phyloP scores from a whole-genome alignment of 2,888 invertebrate species.

The Troglohyphantes excavatus region DNA sequence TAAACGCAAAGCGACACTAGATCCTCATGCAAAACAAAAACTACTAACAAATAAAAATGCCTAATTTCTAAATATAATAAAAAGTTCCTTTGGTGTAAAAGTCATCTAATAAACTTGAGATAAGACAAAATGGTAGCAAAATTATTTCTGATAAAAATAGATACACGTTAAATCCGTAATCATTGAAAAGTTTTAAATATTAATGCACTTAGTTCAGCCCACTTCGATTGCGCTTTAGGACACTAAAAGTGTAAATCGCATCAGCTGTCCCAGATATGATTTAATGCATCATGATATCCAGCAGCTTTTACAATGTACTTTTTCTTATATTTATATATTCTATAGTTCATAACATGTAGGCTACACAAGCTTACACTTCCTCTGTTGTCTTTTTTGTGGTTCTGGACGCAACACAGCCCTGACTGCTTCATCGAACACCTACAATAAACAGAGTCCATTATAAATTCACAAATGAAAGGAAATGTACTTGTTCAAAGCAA shows the following conservation, averaged over 20 bases:
- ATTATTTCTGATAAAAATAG: neutral
- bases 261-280: constrained; percentile 50
- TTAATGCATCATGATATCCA: constrained; percentile 45
- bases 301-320: constrained; percentile 49
- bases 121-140: neutral
- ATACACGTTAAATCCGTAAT: neutral
- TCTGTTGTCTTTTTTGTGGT: constrained; percentile 77
- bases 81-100: neutral
- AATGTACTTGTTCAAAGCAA: neutral
- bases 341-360: constrained; percentile 60
- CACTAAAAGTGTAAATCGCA: constrained; percentile 54
- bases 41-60: neutral
- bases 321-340: constrained; percentile 59
- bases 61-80: constrained; percentile 13
- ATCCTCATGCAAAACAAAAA: constrained; percentile 15
- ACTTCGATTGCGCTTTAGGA: constrained; percentile 62
- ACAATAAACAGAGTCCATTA: neutral
- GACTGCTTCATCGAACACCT: constrained; percentile 99
- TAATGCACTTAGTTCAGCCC: constrained; percentile 75
- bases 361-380: constrained; percentile 79
- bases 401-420: constrained; percentile 95
- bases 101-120: neutral
- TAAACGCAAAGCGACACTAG: neutral
- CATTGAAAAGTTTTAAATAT: constrained; percentile 34
- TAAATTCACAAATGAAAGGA: neutral